Conservation (phyloP, 2,797 vertebrate genomes). For the Periophthalmus magnuspinnatus region DNA sequence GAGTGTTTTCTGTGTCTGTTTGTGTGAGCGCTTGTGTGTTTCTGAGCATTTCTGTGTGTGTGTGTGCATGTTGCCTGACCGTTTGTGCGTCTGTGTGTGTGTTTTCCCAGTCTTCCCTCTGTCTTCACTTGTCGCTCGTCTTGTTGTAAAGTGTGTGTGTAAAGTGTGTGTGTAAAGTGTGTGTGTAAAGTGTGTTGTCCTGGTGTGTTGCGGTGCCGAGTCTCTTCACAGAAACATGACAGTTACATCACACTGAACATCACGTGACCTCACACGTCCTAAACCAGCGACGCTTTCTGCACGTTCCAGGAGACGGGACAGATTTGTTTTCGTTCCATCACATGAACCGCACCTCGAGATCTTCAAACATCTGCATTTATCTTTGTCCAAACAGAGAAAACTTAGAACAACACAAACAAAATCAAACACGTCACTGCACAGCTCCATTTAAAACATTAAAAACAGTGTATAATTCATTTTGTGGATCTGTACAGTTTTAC, state of each 20-base stretch:
- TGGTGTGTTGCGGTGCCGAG: slow-evolving; percentile 34
- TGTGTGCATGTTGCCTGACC: no score
- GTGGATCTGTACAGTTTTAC: no score
- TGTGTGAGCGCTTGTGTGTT: no score
- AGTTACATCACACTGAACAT: slow-evolving; percentile 8
- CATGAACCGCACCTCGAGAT: background rate
- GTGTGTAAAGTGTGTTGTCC: slow-evolving; percentile 39
- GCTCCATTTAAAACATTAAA: no score
- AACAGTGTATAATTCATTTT: no score
- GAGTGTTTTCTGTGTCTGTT: no score
- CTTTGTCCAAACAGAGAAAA: no score
- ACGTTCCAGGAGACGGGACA: background rate
- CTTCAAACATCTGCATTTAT: background rate
- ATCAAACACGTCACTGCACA: no score
- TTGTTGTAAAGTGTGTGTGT: slow-evolving; percentile 35
- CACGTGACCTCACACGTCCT: slow-evolving; percentile 7
- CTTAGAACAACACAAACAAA: no score
- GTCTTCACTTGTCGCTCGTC: slow-evolving; percentile 37
- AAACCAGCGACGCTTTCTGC: background rate
- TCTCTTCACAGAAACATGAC: slow-evolving; percentile 34
- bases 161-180: slow-evolving; percentile 28
- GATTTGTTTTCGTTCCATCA: background rate
- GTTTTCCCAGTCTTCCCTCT: slow-evolving; percentile 47
- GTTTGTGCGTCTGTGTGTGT: slow-evolving; percentile 38
- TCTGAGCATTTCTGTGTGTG: no score